Base-by-base conservation (phyloP, 2,113 vertebrate genomes). In the Corydoras maculifer region DNA sequence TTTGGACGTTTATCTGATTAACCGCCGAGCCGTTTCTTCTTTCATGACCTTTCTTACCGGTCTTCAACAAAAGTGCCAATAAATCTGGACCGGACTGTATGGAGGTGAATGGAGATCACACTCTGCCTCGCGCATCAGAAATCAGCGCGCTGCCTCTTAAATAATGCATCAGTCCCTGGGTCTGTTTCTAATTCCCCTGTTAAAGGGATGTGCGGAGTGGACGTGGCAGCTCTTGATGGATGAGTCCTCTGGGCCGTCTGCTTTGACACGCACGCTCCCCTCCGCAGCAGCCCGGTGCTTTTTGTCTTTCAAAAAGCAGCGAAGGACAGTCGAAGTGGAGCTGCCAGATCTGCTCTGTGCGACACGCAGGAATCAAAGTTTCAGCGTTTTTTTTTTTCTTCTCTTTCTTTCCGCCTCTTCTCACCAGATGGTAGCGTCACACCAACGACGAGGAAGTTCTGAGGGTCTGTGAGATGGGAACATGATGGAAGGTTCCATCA, bases 61-160 rank as follows among this genome's bases (percentile, higher is more conserved):
- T 35, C 32, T 7, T 35, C 32, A 35, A 35, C 32, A 7, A 35
- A 35, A 35, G 32, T 35, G 32, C 32, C 32, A 35, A 35, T 35
- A 35, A 35, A 35, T 35, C 32, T 35, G 32, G 32, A 35, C 32
- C 7, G 32, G 13, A 14, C 12, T 53, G 51, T 9, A 50, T 50
- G 49, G 49, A 53, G 51, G 13, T 53, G 51, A 13, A 53, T 53
- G 54, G 55, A 72, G 18, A 14, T 61, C 35, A 49, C 68, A 77
- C 85, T 89, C 86, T 81, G 87, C 90, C 87, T 86, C 85, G 87
- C 83, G 79, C 79, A 81, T 81, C 75, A 71, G 85, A 84, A 84
- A 88, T 90, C 89, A 89, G 86, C 85, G 88, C 87, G 81, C 84
- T 79, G 13, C 11, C 86, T 89, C 80, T 83, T 93, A 88, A 92